phyloP scores from a whole-genome alignment of 2,113 vertebrate genomes.

The Podiceps cristatus region DNA sequence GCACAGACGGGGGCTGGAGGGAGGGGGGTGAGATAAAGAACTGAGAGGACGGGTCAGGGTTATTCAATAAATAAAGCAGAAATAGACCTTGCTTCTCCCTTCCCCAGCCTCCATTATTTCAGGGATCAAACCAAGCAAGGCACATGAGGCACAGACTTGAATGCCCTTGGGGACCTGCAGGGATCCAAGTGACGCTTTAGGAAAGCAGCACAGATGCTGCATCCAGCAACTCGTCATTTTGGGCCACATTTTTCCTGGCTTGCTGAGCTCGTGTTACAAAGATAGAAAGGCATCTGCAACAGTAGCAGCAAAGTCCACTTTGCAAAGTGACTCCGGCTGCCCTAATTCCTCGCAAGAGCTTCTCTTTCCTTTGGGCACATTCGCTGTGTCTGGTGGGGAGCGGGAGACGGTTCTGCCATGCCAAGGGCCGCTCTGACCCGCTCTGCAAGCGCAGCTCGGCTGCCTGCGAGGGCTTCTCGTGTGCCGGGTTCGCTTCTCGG shows the following conservation, averaged over 20 bases:
- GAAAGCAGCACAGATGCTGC: not conserved
- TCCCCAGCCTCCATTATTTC: not conserved
- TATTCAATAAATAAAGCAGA: not conserved
- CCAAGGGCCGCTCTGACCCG: accelerated
- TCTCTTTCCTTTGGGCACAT: not conserved
- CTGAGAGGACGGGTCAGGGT: not conserved
- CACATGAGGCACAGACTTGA: accelerated
- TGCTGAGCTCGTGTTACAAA: not conserved
- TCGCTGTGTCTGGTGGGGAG: not conserved
- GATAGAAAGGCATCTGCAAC: not conserved
- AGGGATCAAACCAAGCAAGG: not conserved
- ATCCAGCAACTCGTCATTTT: not conserved
- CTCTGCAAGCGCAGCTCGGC: accelerated
- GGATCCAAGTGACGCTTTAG: not conserved
- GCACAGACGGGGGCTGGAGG: not conserved
- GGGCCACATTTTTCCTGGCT: not conserved
- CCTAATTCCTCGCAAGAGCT: not conserved
- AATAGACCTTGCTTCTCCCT: not conserved
- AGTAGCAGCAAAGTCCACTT: not conserved
- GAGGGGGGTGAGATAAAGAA: not conserved
- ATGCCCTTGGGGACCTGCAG: not conserved
- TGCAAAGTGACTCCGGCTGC: not conserved
- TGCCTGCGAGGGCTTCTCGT: not conserved
- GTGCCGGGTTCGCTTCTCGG: not conserved
- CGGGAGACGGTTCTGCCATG: not conserved